A percentile compares a stretch with the other conserved stretches of the same genome.
Evolutionary conservation across 1,140 invertebrate species (phyloP).

Genomic region (Ladona fulva): DNA sequence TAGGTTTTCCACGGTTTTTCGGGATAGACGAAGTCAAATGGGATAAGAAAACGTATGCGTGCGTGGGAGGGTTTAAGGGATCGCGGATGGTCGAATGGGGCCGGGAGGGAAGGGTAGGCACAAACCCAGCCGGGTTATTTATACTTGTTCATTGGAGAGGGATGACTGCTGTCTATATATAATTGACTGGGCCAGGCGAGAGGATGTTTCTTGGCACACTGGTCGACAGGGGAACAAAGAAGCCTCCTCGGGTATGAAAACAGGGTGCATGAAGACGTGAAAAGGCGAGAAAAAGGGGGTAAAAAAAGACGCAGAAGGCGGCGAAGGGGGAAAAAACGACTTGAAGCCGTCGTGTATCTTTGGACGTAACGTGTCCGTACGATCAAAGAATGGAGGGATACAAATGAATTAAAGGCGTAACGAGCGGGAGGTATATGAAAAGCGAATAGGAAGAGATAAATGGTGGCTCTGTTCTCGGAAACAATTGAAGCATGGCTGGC

Average conservation of each 20-base stretch:
- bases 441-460: too few species aligned
- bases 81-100: neutral
- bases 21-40: neutral
- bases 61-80: neutral
- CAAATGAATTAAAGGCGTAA: too few species aligned
- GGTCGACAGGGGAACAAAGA: conserved; percentile 2
- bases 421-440: too few species aligned
- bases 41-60: neutral
- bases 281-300: neutral
- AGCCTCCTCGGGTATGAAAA: conserved; percentile 1
- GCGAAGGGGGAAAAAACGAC: too few species aligned
- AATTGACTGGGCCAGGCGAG: conserved; percentile 6
- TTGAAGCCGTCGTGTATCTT: too few species aligned
- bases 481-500: too few species aligned
- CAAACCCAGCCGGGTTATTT: conserved; percentile 7
- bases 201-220: neutral
- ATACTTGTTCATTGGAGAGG: conserved; percentile 9
- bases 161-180: conserved; percentile 9
- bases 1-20: too few species aligned
- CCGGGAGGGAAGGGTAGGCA: neutral
- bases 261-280: neutral
- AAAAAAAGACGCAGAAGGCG: too few species aligned
- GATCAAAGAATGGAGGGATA: too few species aligned
- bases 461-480: too few species aligned
- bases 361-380: too few species aligned